Evolutionary conservation across 2,888 invertebrate species (phyloP).

Genomic region (Daptonema setosum): DNA sequence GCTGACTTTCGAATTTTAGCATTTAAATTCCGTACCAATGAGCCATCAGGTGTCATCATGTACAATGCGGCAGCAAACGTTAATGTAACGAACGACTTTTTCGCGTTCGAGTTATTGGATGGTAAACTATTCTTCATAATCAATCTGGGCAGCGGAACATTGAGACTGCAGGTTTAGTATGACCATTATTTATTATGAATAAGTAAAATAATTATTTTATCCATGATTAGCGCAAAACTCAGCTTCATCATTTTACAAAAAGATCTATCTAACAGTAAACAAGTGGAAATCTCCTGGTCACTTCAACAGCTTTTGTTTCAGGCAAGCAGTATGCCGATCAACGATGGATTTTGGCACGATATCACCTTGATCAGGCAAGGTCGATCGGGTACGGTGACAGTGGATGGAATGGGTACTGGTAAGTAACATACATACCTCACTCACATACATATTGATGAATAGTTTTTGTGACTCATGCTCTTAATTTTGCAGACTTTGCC

Average conservation of each 20-base stretch:
- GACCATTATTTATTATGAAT: background rate
- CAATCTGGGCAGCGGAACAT: slow-evolving; percentile 71
- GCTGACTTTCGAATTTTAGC: background rate
- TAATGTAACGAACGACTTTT: slow-evolving; percentile 51
- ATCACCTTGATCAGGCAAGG: slow-evolving; percentile 57
- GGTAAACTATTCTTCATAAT: slow-evolving; percentile 76
- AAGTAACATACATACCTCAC: no score
- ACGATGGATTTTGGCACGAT: slow-evolving; percentile 75
- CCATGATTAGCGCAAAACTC: no score
- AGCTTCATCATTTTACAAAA: no score
- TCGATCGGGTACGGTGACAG: slow-evolving; percentile 42
- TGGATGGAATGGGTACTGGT: background rate
- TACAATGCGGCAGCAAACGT: slow-evolving; percentile 51
- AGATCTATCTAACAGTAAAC: no score
- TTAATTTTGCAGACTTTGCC: no score
- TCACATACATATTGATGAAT: no score
- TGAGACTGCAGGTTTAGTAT: slow-evolving; percentile 43
- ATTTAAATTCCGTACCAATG: slow-evolving; percentile 66
- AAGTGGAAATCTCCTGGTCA: no score
- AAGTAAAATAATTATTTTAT: background rate
- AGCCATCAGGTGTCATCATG: slow-evolving; percentile 74
- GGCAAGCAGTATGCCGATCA: slow-evolving; percentile 50
- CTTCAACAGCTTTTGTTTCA: no score
- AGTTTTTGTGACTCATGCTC: no score
- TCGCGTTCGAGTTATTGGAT: slow-evolving; percentile 76